Percentiles rank a stretch among this genome's conserved stretches.
Evolutionary conservation across 2,113 vertebrate species (phyloP).

Genomic region (Urocitellus parryii): DNA sequence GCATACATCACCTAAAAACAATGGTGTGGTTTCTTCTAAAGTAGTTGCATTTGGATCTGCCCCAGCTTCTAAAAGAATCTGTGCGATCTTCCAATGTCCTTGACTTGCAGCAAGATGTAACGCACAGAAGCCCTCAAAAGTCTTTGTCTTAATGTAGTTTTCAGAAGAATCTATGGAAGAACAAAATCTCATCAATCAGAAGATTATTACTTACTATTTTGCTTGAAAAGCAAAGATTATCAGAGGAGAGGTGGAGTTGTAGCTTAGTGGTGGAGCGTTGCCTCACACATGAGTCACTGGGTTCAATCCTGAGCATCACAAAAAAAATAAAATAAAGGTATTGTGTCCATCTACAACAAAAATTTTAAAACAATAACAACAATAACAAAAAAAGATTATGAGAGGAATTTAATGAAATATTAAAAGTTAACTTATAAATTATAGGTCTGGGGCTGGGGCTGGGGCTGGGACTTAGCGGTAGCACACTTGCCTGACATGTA

Average conservation of each 20-base stretch:
- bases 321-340: too few relatives aligned
- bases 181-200: not conserved
- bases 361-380: too few relatives aligned
- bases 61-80: constrained; percentile 89
- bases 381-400: not conserved
- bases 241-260: not conserved
- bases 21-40: constrained; percentile 91
- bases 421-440: not conserved
- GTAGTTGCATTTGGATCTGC: constrained; percentile 90
- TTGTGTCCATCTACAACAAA: too few relatives aligned
- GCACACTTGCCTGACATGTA: too few relatives aligned
- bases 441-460: too few relatives aligned
- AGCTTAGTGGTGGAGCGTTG: too few relatives aligned
- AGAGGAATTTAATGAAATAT: constrained; percentile 44
- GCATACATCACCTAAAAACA: constrained; percentile 92
- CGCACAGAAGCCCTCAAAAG: constrained; percentile 92
- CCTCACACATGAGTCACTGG: too few relatives aligned
- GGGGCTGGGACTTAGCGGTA: too few relatives aligned
- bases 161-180: constrained; percentile 83
- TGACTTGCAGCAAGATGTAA: constrained; percentile 91
- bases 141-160: constrained; percentile 89
- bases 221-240: constrained; percentile 62
- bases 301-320: too few relatives aligned
- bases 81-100: constrained; percentile 87
- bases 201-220: not conserved